Conservation (phyloP, 1,140 invertebrate species). For the Linepithema humile region DNA sequence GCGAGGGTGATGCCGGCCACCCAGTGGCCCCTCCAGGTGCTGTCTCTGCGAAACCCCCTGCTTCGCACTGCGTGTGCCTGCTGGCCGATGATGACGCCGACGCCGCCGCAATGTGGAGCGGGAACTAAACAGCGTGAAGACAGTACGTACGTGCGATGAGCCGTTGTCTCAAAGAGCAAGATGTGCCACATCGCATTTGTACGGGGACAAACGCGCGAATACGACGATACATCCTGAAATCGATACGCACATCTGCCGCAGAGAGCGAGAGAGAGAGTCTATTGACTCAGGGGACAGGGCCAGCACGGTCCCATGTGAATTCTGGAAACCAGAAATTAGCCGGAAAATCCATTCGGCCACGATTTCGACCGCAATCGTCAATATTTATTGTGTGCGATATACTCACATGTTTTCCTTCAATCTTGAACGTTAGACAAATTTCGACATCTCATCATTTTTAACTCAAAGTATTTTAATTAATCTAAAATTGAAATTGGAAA, state of each 20-base stretch:
- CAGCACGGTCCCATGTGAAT: slow-evolving; percentile 11
- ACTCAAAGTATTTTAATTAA: neutral
- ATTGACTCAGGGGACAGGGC: slow-evolving; percentile 53
- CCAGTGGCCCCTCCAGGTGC: slow-evolving; percentile 78
- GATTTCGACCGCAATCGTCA: neutral
- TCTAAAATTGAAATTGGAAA: neutral
- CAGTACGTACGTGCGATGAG: slow-evolving; percentile 21
- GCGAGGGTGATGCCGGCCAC: slow-evolving; percentile 76
- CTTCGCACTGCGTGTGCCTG: slow-evolving; percentile 69
- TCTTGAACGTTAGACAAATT: neutral
- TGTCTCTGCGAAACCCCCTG: slow-evolving; percentile 69
- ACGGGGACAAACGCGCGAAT: slow-evolving; percentile 69
- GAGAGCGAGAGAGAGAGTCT: slow-evolving; percentile 66
- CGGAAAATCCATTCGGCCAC: neutral
- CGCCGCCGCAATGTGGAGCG: neutral
- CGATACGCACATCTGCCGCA: slow-evolving; percentile 71
- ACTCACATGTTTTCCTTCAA: neutral
- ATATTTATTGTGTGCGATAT: neutral
- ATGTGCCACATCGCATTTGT: slow-evolving; percentile 52
- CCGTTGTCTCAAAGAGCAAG: slow-evolving; percentile 49
- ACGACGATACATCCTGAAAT: slow-evolving; percentile 66
- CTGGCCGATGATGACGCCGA: slow-evolving; percentile 57
- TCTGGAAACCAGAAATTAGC: slow-evolving; percentile 23
- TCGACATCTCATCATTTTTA: neutral
- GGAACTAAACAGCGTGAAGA: neutral